Evolutionary conservation across 2,797 vertebrate species (phyloP).

Genomic region (Florisuga fusca): DNA sequence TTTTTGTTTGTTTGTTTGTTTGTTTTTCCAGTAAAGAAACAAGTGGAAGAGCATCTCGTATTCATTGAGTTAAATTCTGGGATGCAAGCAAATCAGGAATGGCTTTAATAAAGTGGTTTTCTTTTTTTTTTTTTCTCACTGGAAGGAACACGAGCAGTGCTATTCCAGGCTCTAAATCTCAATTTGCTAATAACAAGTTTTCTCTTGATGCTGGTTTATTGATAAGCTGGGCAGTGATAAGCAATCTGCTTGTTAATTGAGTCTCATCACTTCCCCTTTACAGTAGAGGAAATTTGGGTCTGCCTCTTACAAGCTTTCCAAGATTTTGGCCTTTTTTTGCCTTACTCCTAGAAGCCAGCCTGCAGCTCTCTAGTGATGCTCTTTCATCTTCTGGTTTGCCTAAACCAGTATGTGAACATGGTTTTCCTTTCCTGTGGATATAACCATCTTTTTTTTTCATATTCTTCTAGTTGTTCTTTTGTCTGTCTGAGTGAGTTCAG

Average conservation of each 20-base stretch:
- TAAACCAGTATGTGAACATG: not conserved
- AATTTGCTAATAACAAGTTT: not conserved
- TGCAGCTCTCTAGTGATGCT: not conserved
- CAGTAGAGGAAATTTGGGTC: not conserved
- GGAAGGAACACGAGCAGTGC: not conserved
- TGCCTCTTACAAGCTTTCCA: not conserved
- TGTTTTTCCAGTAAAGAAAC: not conserved
- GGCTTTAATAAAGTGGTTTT: not conserved
- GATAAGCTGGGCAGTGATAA: not conserved
- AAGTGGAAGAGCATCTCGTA: not conserved
- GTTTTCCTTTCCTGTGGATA: not conserved
- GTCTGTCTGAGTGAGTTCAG: not conserved
- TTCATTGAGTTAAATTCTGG: not conserved
- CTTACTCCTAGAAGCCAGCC: not conserved
- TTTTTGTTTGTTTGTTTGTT: not conserved
- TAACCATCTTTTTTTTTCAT: not conserved
- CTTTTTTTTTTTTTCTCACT: not conserved
- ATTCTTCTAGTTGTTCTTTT: not conserved
- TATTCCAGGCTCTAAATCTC: not conserved
- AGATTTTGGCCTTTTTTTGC: not conserved
- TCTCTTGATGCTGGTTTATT: not conserved
- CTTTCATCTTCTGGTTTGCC: not conserved
- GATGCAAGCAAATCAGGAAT: fast-evolving
- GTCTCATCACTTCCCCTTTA: not conserved
- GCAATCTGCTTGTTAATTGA: not conserved